These are phyloP conservation scores for Chrysolina americana DNA, from an alignment of 2,888 invertebrate species.

Conservation along the genomic window DNA sequence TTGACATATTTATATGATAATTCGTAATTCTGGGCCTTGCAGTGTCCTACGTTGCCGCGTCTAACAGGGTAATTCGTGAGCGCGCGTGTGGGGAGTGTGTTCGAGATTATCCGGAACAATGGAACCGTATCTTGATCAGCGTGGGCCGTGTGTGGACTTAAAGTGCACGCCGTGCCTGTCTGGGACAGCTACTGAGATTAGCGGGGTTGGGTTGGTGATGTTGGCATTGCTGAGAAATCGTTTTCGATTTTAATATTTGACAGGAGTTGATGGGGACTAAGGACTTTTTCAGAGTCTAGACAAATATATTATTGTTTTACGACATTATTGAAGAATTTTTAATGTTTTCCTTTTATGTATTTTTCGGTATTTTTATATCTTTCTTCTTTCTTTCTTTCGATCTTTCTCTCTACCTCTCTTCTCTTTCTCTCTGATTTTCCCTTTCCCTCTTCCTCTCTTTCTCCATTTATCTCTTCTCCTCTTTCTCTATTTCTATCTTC, in stretches of 20 bases:
- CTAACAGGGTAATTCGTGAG: constrained; percentile 55
- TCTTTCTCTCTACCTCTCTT: no score
- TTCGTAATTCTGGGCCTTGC: constrained; percentile 47
- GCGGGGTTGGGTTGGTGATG: constrained; percentile 30
- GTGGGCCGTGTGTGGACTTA: constrained; percentile 54
- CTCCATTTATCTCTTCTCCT: no score
- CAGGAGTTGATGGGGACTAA: background rate
- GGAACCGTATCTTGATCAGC: constrained; percentile 64
- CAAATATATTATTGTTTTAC: no score
- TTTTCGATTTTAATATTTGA: background rate
- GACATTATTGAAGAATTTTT: no score
- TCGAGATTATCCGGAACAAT: constrained; percentile 67
- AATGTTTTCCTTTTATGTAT: no score
- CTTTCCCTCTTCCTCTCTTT: no score
- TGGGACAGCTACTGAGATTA: constrained; percentile 51
- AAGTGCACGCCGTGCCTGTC: constrained; percentile 41
- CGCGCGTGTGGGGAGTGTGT: constrained; percentile 62
- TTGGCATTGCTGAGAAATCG: constrained; percentile 9
- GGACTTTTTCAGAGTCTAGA: no score
- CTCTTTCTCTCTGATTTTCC: no score
- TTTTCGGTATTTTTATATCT: no score
- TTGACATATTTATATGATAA: constrained; percentile 63
- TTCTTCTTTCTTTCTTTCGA: no score
- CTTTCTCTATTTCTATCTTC: no score
- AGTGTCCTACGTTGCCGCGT: constrained; percentile 41